Conservation (phyloP, 1,140 invertebrate genomes). For the Tetramorium parvispinum region DNA sequence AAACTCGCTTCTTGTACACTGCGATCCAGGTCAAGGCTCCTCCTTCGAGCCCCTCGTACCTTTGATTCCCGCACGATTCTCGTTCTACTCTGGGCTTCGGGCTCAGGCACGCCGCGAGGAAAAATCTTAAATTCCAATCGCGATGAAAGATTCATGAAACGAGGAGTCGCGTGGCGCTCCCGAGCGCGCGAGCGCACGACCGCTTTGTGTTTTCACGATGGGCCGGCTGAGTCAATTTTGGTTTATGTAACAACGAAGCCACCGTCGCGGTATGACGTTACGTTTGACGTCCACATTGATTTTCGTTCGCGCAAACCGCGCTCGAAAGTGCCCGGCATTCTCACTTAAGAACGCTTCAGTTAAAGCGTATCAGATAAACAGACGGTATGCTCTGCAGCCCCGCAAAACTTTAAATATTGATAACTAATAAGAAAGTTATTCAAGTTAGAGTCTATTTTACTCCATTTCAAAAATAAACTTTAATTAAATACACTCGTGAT, state of each 20-base stretch:
- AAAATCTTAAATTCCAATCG: slow-evolving; percentile 75
- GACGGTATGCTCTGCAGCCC: too few relatives aligned
- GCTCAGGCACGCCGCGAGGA: slow-evolving; percentile 56
- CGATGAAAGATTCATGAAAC: slow-evolving; percentile 74
- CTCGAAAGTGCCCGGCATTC: slow-evolving; percentile 9
- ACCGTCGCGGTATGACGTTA: slow-evolving; percentile 41
- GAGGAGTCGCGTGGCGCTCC: slow-evolving; percentile 64
- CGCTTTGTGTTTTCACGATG: slow-evolving; percentile 54
- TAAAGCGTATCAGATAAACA: not conserved
- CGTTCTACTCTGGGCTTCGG: slow-evolving; percentile 13
- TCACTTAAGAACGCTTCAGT: not conserved
- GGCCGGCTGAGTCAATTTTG: slow-evolving; percentile 64
- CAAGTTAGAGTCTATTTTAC: not conserved
- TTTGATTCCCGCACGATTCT: slow-evolving; percentile 64
- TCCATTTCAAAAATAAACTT: not conserved
- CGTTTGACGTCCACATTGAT: slow-evolving; percentile 52
- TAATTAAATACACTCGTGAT: not conserved
- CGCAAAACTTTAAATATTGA: not conserved
- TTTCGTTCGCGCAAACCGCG: slow-evolving; percentile 4
- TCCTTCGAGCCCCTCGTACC: slow-evolving; percentile 50
- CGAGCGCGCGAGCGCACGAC: slow-evolving; percentile 17
- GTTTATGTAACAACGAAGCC: slow-evolving; percentile 72
- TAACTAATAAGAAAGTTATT: not conserved
- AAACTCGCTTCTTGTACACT: slow-evolving; percentile 37
- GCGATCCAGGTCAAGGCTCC: slow-evolving; percentile 71